phyloP scores from a whole-genome alignment of 2,888 invertebrate genomes.

The Pseudeuparius sepicola region DNA sequence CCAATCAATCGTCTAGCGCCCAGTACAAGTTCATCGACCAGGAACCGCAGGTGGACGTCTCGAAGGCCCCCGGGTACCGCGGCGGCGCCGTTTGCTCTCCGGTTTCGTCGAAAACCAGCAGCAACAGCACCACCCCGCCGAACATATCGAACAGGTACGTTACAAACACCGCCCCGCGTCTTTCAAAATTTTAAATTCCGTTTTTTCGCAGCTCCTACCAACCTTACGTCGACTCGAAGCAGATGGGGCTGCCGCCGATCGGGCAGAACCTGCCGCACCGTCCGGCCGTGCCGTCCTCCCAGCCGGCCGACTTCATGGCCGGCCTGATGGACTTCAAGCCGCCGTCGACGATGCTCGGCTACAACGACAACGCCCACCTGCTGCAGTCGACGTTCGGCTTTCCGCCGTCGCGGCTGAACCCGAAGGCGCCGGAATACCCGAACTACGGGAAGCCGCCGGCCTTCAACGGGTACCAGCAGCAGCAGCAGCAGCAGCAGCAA shows the following conservation, averaged over 20 bases:
- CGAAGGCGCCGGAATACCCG: slow-evolving; percentile 71
- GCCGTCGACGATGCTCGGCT: slow-evolving; percentile 29
- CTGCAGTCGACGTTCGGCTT: slow-evolving; percentile 34
- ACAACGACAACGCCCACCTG: slow-evolving; percentile 33
- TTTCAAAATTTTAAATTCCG: too few species aligned
- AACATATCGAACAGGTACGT: slow-evolving; percentile 33
- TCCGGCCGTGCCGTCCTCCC: slow-evolving; percentile 27
- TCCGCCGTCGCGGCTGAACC: slow-evolving; percentile 56
- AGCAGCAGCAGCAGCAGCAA: slow-evolving; percentile 13
- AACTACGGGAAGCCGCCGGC: slow-evolving; percentile 23
- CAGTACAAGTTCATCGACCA: slow-evolving; percentile 22
- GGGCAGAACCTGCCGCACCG: slow-evolving; percentile 34
- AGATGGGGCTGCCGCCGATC: slow-evolving; percentile 32
- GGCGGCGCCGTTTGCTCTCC: slow-evolving; percentile 71
- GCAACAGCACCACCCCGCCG: slow-evolving; percentile 46
- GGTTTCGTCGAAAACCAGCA: slow-evolving; percentile 52
- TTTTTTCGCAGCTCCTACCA: slow-evolving; percentile 24
- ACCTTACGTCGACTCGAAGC: too few species aligned
- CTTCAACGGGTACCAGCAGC: slow-evolving; percentile 27
- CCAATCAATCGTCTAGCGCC: slow-evolving; percentile 25
- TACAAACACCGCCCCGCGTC: slow-evolving; percentile 17
- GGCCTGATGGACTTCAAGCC: slow-evolving; percentile 23
- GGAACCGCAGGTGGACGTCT: slow-evolving; percentile 64
- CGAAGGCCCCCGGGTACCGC: slow-evolving; percentile 86
- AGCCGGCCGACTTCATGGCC: slow-evolving; percentile 18